Evolutionary conservation across 2,797 vertebrate genomes (phyloP).

Genomic region (Adrianichthys oophorus): DNA sequence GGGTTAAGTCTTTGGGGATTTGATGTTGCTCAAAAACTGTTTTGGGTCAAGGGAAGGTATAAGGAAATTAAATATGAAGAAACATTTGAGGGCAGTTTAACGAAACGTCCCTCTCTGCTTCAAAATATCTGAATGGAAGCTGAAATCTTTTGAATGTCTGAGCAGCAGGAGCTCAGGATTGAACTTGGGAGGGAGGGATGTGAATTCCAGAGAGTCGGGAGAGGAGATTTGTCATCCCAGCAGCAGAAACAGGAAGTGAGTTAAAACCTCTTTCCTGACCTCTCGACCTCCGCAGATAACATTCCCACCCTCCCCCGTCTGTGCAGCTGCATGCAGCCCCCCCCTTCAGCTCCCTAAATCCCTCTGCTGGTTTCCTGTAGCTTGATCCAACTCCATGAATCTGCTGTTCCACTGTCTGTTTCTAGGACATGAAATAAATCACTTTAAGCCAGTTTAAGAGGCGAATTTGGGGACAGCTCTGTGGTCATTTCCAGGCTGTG

Average conservation of each 20-base stretch:
- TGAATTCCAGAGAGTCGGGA: conserved; percentile 57
- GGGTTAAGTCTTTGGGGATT: too few species aligned
- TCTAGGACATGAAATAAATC: background rate
- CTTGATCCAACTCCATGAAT: conserved; percentile 11
- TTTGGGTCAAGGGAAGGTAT: too few species aligned
- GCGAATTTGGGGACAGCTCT: background rate
- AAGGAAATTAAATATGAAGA: too few species aligned
- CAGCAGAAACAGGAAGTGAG: conserved; percentile 78
- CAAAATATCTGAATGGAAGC: conserved; percentile 7
- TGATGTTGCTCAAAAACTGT: too few species aligned
- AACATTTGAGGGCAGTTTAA: too few species aligned
- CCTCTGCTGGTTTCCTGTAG: conserved; percentile 42
- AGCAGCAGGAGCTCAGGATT: conserved; percentile 3
- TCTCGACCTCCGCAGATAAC: conserved; percentile 64
- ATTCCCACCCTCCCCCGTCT: conserved; percentile 76
- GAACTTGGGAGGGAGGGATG: conserved; percentile 32
- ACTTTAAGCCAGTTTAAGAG: background rate
- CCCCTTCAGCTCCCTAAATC: conserved; percentile 26
- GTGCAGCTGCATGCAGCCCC: conserved; percentile 70
- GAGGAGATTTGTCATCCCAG: conserved; percentile 59
- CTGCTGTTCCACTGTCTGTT: background rate
- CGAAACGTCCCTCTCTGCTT: background rate
- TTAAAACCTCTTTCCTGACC: conserved; percentile 70
- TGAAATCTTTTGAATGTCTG: conserved; percentile 1
- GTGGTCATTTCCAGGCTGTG: background rate